Base-by-base conservation (phyloP, 2,888 invertebrate genomes). In the Torymus texanus region DNA sequence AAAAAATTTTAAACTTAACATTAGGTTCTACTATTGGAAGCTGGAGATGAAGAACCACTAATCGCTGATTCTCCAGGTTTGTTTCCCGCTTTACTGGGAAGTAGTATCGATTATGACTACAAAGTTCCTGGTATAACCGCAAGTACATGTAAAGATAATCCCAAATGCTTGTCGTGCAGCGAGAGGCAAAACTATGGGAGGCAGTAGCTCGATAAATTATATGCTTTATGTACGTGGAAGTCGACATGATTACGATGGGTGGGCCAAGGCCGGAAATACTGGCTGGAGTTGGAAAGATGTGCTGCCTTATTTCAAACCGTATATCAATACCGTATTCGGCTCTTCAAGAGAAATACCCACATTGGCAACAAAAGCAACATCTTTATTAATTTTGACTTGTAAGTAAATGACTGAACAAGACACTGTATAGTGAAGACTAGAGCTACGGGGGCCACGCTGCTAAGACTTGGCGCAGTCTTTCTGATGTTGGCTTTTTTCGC, bases 21-120 rank as follows among this genome's bases (percentile, higher is more conserved):
- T 1, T 88, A 92, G 21, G 93, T 96, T 0, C 88, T 96, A 29
- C 91, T 96, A 0, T 86, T 96, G 83, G 96, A 96, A 91, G 95
- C 95, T 0, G 96, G 96, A 16, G 93, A 92, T 56, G 94, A 95
- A 83, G 95, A 95, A 89, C 95, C 93, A 51, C 93, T 94, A 84
- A 91, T 95, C 66, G 94, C 95, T 0, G 95, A 95, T 85, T 92
- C 96, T 41, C 96, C 95, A 0, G 91, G 95, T 21, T 11, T 95
- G 72, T 95, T 95, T 0, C 0, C 91, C 2, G 21, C 21, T 91
- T 13, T 93, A 93, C 84, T 95, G 95, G 87, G 95, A 95, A 95
- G 81, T n/a, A 79, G 91, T 84, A 92, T 94, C 18, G 94, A 24
- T 96, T 95, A 88, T 93, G 91, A 85, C 92, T 94, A 93, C 87